phyloP scores from a whole-genome alignment of 2,797 vertebrate genomes.

The Phyllotis vaccarum region DNA sequence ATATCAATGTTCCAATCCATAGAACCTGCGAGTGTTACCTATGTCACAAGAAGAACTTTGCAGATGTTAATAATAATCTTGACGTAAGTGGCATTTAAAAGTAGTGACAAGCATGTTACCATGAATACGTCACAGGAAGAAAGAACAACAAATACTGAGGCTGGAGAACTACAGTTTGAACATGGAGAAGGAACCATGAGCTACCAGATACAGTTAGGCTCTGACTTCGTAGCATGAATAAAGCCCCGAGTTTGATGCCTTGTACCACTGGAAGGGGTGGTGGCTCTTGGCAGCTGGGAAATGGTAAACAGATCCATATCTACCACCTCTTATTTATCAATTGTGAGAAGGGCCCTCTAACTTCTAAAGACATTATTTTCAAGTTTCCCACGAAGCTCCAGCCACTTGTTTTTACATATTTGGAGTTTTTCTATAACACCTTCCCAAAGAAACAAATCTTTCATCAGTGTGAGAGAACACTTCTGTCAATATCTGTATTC shows the following conservation, averaged over 20 bases:
- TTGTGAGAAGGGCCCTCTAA: not conserved
- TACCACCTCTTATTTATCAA: not conserved
- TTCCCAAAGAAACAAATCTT: constrained; percentile 6
- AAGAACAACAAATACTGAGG: not conserved
- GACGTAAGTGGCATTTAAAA: not conserved
- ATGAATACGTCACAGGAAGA: not conserved
- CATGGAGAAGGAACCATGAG: not conserved
- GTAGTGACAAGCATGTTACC: not conserved
- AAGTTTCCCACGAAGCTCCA: constrained; percentile 29
- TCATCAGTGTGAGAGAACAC: not conserved
- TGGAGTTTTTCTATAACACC: not conserved
- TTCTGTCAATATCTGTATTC: not conserved
- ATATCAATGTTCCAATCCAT: not conserved
- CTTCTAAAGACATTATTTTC: not conserved
- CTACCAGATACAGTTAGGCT: not conserved
- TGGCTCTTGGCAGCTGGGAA: not conserved
- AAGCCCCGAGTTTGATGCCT: not conserved
- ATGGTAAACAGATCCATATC: not conserved
- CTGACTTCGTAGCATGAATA: not conserved
- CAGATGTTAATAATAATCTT: constrained; percentile 16
- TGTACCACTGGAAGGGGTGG: not conserved
- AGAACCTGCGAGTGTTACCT: not conserved
- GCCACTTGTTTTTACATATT: constrained; percentile 41
- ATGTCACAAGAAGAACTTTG: not conserved
- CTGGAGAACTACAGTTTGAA: not conserved